Percentiles rank a stretch among this genome's conserved stretches.
Conservation (phyloP, 2,797 vertebrate genomes). For the Onychomys leucogaster region DNA sequence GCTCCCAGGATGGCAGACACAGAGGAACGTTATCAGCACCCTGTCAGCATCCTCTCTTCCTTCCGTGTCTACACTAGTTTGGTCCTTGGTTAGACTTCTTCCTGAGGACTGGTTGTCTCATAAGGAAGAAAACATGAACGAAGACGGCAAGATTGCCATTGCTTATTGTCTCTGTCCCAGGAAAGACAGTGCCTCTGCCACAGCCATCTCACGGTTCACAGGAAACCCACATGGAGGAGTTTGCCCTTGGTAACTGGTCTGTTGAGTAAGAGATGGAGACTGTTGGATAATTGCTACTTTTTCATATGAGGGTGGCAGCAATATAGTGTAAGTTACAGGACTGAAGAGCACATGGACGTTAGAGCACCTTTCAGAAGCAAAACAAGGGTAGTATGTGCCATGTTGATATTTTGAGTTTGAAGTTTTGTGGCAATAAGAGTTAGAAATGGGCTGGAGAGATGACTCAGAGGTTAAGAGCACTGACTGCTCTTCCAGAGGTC, state of each 20-base stretch:
- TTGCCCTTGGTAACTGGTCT: not conserved
- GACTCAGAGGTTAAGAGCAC: no score
- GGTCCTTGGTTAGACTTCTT: not conserved
- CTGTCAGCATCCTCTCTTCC: not conserved
- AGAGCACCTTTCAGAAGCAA: not conserved
- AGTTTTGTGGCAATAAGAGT: not conserved
- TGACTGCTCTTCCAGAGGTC: no score
- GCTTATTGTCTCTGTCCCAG: not conserved
- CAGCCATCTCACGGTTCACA: not conserved
- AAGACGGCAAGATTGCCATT: not conserved
- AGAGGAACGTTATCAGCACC: not conserved
- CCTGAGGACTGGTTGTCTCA: not conserved
- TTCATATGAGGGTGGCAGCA: not conserved
- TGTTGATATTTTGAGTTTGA: constrained; percentile 29
- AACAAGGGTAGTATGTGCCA: not conserved
- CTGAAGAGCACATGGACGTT: not conserved
- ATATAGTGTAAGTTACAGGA: no score
- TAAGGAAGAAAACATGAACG: not conserved
- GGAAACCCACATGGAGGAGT: not conserved
- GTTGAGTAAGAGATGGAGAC: not conserved
- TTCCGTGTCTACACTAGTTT: not conserved
- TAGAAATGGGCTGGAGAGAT: no score
- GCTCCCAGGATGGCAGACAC: not conserved
- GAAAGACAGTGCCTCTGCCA: not conserved
- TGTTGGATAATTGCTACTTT: not conserved